Evolutionary conservation across 2,113 vertebrate genomes (phyloP).

Genomic region (Pluvialis apricaria): DNA sequence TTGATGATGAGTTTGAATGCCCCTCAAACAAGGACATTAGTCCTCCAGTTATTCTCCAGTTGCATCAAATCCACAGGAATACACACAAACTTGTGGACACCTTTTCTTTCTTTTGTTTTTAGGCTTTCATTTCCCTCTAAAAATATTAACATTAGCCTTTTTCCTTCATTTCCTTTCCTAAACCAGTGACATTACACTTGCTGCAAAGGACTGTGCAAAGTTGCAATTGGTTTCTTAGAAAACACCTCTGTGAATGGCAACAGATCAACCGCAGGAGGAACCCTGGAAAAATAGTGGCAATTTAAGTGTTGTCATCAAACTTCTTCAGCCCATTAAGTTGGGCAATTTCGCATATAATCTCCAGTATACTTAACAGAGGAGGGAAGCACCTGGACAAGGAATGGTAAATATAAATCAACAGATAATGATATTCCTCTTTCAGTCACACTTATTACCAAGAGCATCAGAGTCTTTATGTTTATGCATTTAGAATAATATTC

Average conservation of each 20-base stretch:
- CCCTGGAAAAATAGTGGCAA: slow-evolving; percentile 25
- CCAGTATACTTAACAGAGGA: not conserved
- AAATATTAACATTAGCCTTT: not conserved
- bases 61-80: not conserved
- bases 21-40: not conserved
- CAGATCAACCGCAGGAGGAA: not conserved
- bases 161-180: not conserved
- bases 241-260: not conserved
- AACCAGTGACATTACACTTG: not conserved
- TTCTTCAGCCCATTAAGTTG: slow-evolving; percentile 56
- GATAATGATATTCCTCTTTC: not conserved
- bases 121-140: not conserved
- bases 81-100: not conserved
- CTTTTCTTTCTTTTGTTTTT: not conserved
- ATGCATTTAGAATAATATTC: not conserved
- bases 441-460: not conserved
- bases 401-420: not conserved
- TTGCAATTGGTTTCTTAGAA: not conserved
- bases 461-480: not conserved
- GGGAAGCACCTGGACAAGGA: slow-evolving; percentile 27
- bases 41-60: not conserved
- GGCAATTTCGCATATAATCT: slow-evolving; percentile 50
- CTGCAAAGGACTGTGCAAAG: not conserved
- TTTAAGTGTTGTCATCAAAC: slow-evolving; percentile 51
- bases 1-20: not conserved